Percentiles rank a stretch among this genome's conserved stretches.
phyloP scores from a whole-genome alignment of 2,797 vertebrate species.

The Gymnothorax javanicus region DNA sequence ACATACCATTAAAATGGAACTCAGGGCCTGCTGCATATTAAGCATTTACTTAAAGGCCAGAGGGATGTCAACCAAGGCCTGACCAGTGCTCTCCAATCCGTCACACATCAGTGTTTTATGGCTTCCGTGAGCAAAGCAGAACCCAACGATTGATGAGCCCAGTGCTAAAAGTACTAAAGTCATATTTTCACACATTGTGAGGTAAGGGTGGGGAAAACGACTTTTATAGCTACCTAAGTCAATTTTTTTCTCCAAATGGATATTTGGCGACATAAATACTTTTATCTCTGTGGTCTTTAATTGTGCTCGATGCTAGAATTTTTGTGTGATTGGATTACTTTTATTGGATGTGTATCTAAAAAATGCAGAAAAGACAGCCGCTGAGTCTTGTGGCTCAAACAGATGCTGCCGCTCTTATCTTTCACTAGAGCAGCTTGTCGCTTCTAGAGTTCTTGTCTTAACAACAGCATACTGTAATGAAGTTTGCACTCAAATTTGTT shows the following conservation, averaged over 20 bases:
- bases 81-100: not conserved
- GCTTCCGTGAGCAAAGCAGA: slow-evolving; percentile 2
- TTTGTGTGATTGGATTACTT: not conserved
- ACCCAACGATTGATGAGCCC: not conserved
- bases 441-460: not conserved
- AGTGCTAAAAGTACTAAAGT: no score
- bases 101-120: slow-evolving; percentile 19
- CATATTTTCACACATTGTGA: no score
- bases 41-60: not conserved
- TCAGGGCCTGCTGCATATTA: slow-evolving; percentile 37
- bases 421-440: not conserved
- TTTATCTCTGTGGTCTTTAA: no score
- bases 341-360: not conserved
- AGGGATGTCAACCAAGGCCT: not conserved
- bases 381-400: slow-evolving; percentile 48
- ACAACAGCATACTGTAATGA: not conserved
- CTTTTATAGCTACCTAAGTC: no score
- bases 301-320: not conserved
- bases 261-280: no score
- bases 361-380: not conserved
- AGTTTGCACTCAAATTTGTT: not conserved
- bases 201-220: no score
- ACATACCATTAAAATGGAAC: slow-evolving; percentile 54
- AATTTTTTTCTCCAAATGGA: no score
- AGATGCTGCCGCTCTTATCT: slow-evolving; percentile 56